Base-by-base conservation (phyloP, 2,888 invertebrate genomes). In the Euplagia quadripunctaria region DNA sequence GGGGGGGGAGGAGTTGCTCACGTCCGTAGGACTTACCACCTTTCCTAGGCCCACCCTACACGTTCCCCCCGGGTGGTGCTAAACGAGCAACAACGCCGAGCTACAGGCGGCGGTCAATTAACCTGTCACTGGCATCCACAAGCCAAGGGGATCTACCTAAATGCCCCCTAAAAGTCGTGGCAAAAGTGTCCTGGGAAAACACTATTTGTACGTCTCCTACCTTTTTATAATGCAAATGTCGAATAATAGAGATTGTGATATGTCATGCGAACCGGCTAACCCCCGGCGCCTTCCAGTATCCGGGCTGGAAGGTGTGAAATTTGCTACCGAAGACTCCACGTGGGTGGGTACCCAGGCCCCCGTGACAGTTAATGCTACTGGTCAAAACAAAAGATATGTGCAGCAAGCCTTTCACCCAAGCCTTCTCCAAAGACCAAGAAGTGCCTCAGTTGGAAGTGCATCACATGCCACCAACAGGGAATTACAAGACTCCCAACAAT, bases 211-310 rank as follows among this genome's bases (percentile, higher is more conserved):
- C 41, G 9, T 11, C 31, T 42, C 68, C 68, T n/a, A 58, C 68
- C 14, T n/a, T 42, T 55, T 58, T 17, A 17, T 42, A 66, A 61
- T 61, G 52, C 16, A 52, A 52, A 61, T 16, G 58, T 61, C n/a
- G n/a, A n/a, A n/a, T 20, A 20, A 4, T 61, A n/a, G 17, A 20
- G 58, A 61, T 20, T 61, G 58, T 72, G 58, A 17, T 52, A 66
- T 79, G 79, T 79, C 75, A 69, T 79, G 79, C 78, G 75, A 79
- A 70, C 81, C 78, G 81, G 80, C 82, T 78, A 75, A 79, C 78
- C 64, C 79, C 80, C 80, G 79, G 82, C 82, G 82, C 79, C 67
- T 68, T 49, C 74, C 46, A 69, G 76, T 80, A 73, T 64, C 80
- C 79, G 78, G 83, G 79, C 78, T 66, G 41, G 64, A 49, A 64